These are phyloP conservation scores for Gymnothorax javanicus DNA, from an alignment of 2,797 vertebrate species.

Conservation along the genomic window DNA sequence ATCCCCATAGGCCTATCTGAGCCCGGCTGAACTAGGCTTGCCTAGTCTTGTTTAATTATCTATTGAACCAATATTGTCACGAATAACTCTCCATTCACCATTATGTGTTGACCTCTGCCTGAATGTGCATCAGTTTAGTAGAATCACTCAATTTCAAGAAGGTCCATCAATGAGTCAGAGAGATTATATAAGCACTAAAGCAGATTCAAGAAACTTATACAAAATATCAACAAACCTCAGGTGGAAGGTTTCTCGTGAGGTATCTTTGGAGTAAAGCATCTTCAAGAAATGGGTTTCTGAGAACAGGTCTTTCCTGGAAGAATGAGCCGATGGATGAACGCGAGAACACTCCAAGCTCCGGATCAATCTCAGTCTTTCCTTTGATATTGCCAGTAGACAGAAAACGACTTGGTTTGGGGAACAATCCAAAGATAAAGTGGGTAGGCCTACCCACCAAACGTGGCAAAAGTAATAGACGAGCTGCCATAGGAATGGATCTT, in stretches of 20 bases:
- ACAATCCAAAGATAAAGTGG: neutral
- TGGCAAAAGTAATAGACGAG: neutral
- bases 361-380: constrained; percentile 35
- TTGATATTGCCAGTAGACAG: constrained; percentile 4
- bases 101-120: too few relatives aligned
- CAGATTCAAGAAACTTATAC: too few relatives aligned
- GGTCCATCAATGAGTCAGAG: too few relatives aligned
- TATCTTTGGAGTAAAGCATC: constrained; percentile 77
- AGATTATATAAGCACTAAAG: too few relatives aligned
- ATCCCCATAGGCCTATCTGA: too few relatives aligned
- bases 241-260: constrained; percentile 71
- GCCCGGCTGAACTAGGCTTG: too few relatives aligned
- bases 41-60: too few relatives aligned
- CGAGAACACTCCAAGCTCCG: constrained; percentile 55
- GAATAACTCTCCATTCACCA: too few relatives aligned
- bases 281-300: constrained; percentile 75
- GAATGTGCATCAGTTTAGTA: too few relatives aligned
- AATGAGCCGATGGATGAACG: constrained; percentile 65
- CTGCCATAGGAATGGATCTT: constrained; percentile 10
- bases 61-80: too few relatives aligned
- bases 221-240: constrained; percentile 64
- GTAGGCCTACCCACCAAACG: neutral
- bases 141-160: too few relatives aligned
- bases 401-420: neutral
- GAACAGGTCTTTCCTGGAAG: constrained; percentile 71